These are phyloP conservation scores for Pygmarrhopalites habei DNA, from an alignment of 1,140 invertebrate species.

Conservation along the genomic window DNA sequence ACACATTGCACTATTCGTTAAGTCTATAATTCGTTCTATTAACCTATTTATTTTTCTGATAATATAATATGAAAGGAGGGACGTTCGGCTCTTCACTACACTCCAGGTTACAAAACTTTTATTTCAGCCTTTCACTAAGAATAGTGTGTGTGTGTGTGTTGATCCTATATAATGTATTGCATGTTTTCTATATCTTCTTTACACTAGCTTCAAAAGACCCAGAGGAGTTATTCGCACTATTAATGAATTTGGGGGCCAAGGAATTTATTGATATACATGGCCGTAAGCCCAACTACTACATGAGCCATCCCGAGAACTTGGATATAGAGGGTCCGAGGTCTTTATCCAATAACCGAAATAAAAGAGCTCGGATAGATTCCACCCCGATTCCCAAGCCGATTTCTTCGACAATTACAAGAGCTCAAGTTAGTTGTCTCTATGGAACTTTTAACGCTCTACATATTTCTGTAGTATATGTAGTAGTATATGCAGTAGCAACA, in stretches of 20 bases:
- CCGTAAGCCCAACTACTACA: constrained; percentile 62
- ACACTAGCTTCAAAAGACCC: constrained; percentile 55
- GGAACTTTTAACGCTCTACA: too few species aligned
- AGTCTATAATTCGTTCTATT: too few species aligned
- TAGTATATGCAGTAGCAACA: too few species aligned
- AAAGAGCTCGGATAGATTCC: constrained; percentile 47
- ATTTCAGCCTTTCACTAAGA: too few species aligned
- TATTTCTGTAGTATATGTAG: too few species aligned
- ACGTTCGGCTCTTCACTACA: constrained; percentile 72
- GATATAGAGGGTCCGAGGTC: constrained; percentile 32
- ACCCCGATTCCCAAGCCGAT: constrained; percentile 48
- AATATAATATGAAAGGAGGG: constrained; percentile 52
- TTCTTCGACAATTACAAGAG: constrained; percentile 28
- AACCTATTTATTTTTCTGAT: neutral
- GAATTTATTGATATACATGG: constrained; percentile 58
- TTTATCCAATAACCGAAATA: neutral
- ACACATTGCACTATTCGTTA: too few species aligned
- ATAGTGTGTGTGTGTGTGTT: too few species aligned
- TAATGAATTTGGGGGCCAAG: constrained; percentile 61
- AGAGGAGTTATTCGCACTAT: constrained; percentile 54
- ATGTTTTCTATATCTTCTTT: too few species aligned
- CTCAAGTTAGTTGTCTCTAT: constrained; percentile 47
- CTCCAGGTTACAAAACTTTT: too few species aligned
- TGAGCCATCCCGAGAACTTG: constrained; percentile 46
- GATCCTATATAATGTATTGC: too few species aligned